Evolutionary conservation across 2,888 invertebrate genomes (phyloP).

Genomic region (Lamproptera curius): DNA sequence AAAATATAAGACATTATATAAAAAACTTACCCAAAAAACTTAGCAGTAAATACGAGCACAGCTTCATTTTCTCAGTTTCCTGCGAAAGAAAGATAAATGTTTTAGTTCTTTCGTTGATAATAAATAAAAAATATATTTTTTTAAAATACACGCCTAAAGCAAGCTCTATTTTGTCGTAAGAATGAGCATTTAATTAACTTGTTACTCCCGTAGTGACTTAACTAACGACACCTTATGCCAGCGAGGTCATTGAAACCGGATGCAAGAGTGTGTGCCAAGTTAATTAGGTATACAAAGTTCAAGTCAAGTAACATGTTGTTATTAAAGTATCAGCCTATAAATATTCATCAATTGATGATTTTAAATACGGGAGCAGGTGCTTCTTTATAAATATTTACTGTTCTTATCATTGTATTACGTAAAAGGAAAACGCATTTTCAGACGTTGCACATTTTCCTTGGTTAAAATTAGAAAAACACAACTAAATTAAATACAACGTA

Average conservation of each 20-base stretch:
- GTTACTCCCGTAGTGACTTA: slow-evolving; percentile 3
- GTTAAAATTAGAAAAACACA: no score
- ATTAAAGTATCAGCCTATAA: slow-evolving; percentile 6
- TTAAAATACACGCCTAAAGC: neutral
- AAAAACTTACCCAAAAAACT: slow-evolving; percentile 74
- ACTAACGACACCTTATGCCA: slow-evolving; percentile 4
- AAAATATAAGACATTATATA: no score
- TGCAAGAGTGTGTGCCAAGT: slow-evolving; percentile 8
- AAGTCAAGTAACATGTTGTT: neutral
- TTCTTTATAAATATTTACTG: no score
- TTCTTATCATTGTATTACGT: no score
- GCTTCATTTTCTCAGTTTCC: slow-evolving; percentile 68
- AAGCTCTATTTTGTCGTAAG: slow-evolving; percentile 17
- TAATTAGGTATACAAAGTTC: slow-evolving; percentile 8
- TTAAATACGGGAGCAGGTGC: no score
- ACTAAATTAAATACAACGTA: no score
- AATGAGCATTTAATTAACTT: slow-evolving; percentile 4
- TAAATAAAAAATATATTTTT: neutral
- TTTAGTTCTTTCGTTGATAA: slow-evolving; percentile 22
- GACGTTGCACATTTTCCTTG: no score
- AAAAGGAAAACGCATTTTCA: no score
- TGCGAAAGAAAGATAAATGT: slow-evolving; percentile 48
- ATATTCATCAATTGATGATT: no score
- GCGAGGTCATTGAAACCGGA: slow-evolving; percentile 1
- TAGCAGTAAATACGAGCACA: slow-evolving; percentile 67